phyloP scores from a whole-genome alignment of 2,797 vertebrate species.

The Merluccius polli region DNA sequence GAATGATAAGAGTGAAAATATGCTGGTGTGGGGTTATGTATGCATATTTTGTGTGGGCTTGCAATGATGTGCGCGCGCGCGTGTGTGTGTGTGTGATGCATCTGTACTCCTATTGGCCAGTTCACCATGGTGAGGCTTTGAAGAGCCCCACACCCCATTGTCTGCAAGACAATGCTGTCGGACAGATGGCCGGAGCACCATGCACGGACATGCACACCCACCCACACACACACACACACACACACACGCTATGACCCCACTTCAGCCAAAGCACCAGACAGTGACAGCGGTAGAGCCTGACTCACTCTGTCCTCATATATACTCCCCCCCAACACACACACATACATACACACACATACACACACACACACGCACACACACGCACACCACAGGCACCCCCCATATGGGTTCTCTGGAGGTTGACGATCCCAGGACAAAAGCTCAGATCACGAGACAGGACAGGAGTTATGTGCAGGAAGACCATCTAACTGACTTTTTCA shows the following conservation, averaged over 20 bases:
- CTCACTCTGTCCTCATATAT: neutral
- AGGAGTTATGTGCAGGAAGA: neutral
- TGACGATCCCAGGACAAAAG: neutral
- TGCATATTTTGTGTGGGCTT: neutral
- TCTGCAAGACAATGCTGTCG: conserved; percentile 52
- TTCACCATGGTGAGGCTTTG: conserved; percentile 41
- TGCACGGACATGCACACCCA: conserved; percentile 18
- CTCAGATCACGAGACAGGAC: neutral
- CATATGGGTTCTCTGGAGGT: neutral
- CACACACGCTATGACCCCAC: conserved; percentile 24
- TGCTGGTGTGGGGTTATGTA: neutral
- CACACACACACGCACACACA: neutral
- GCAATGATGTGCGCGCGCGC: neutral
- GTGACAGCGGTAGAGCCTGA: conserved; percentile 21
- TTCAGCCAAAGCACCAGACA: conserved; percentile 21
- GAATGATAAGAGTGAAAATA: neutral
- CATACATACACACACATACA: conserved; percentile 6
- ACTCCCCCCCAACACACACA: neutral
- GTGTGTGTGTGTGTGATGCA: conserved; percentile 27
- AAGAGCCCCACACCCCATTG: conserved; percentile 51
- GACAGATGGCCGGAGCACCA: conserved; percentile 56
- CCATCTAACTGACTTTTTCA: neutral
- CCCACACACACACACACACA: conserved; percentile 19
- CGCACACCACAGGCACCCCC: neutral
- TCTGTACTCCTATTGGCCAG: conserved; percentile 26